These are phyloP conservation scores for Enoplosus armatus DNA, from an alignment of 2,797 vertebrate species.

Conservation along the genomic window DNA sequence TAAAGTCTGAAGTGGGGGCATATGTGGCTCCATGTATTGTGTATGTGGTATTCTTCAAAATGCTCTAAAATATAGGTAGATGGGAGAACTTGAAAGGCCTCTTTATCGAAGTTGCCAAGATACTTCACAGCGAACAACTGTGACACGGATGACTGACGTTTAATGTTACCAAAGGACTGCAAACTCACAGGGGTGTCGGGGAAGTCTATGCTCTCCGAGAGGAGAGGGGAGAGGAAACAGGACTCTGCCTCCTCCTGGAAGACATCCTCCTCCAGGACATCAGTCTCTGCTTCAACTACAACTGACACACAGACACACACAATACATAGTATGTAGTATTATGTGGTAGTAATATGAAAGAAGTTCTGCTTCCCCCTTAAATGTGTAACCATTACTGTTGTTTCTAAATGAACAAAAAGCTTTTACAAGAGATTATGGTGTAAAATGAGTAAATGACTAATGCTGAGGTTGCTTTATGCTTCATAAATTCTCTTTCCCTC, in stretches of 20 bases:
- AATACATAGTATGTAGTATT: fast-evolving
- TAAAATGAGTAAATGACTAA: background rate
- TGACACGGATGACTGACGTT: too few relatives aligned
- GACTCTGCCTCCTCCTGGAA: constrained; percentile 67
- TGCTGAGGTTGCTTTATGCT: background rate
- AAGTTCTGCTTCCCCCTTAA: background rate
- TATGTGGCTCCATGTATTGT: background rate
- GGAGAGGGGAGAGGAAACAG: constrained; percentile 57
- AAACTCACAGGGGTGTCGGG: constrained; percentile 71
- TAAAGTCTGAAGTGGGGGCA: background rate
- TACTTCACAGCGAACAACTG: background rate
- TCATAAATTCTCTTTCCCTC: constrained; percentile 3
- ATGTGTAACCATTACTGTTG: background rate
- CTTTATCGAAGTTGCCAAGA: too few relatives aligned
- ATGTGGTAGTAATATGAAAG: background rate
- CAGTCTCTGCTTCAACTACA: constrained; percentile 34
- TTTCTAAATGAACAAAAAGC: background rate
- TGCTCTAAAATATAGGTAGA: background rate
- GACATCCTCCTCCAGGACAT: constrained; percentile 73
- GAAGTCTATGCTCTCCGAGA: constrained; percentile 37
- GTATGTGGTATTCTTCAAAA: background rate
- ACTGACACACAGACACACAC: constrained; percentile 12
- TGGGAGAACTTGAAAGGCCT: background rate
- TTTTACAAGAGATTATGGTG: background rate
- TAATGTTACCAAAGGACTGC: background rate